A percentile compares a stretch with the other conserved stretches of the same genome.
Evolutionary conservation across 2,888 invertebrate species (phyloP).

Genomic region (Nemotelus nigrinus): DNA sequence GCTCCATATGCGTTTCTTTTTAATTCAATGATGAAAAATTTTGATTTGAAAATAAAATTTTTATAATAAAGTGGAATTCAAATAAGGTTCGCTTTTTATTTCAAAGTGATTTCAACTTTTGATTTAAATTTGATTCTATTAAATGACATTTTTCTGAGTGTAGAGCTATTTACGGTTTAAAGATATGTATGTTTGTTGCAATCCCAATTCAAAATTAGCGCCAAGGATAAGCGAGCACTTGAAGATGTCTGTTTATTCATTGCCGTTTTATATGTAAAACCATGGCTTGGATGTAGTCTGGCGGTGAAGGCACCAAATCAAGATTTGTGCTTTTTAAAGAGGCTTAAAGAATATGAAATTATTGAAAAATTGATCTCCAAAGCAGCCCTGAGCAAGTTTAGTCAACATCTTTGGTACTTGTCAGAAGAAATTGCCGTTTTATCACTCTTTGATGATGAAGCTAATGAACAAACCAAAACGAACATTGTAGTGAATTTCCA

Average conservation of each 20-base stretch:
- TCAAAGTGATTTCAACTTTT: too few relatives aligned
- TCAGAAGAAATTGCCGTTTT: conserved; percentile 3
- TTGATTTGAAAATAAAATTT: too few relatives aligned
- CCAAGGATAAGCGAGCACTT: conserved; percentile 3
- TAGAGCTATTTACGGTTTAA: background rate
- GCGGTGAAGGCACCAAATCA: conserved; percentile 3
- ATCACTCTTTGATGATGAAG: background rate
- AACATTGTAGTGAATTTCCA: conserved; percentile 2
- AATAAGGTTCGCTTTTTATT: too few relatives aligned
- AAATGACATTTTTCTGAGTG: too few relatives aligned
- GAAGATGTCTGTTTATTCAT: background rate
- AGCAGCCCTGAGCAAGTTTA: conserved; percentile 3
- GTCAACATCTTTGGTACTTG: background rate
- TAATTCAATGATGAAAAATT: too few relatives aligned
- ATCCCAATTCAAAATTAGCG: background rate
- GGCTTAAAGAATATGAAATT: background rate
- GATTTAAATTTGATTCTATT: too few relatives aligned
- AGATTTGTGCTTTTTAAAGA: conserved; percentile 19
- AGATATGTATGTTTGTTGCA: background rate
- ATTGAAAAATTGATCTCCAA: background rate
- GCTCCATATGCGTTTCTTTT: too few relatives aligned
- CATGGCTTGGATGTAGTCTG: conserved; percentile 7
- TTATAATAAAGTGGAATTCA: too few relatives aligned
- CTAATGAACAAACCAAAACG: background rate
- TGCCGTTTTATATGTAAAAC: conserved; percentile 1